Conservation (phyloP, 2,888 invertebrate species). For the Melieria crassipennis region DNA sequence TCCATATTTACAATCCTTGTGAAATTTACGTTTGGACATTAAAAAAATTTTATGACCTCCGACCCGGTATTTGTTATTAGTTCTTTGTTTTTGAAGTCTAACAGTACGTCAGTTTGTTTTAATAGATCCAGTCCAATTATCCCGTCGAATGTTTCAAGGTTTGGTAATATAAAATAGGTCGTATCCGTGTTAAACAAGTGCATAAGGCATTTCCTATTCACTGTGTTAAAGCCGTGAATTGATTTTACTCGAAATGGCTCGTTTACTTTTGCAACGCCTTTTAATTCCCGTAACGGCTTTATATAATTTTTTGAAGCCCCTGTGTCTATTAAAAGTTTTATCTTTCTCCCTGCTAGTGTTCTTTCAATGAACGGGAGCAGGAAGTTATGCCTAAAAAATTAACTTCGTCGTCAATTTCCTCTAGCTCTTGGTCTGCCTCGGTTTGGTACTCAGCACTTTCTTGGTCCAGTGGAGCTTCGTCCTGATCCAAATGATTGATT, state of each 20-base stretch:
- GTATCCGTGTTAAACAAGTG: constrained; percentile 26
- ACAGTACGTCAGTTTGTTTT: background rate
- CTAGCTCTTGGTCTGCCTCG: background rate
- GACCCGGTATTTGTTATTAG: background rate
- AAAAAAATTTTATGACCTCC: constrained; percentile 24
- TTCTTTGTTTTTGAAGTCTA: too few relatives aligned
- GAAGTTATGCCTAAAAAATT: constrained; percentile 39
- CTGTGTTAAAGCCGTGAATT: constrained; percentile 23
- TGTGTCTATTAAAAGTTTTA: constrained; percentile 35
- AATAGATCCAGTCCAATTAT: constrained; percentile 27
- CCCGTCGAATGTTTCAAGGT: constrained; percentile 20
- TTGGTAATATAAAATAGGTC: constrained; percentile 29
- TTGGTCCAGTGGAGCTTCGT: too few relatives aligned
- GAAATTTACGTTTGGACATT: constrained; percentile 20
- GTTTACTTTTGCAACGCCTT: constrained; percentile 13
- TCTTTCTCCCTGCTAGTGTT: background rate
- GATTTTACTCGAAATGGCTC: constrained; percentile 24
- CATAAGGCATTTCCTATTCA: constrained; percentile 21
- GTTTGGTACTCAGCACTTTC: background rate
- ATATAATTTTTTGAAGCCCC: constrained; percentile 38
- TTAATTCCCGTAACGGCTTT: constrained; percentile 25
- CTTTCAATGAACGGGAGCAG: constrained; percentile 30
- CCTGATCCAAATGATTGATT: too few relatives aligned
- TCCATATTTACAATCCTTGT: constrained; percentile 10
- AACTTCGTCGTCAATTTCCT: background rate